phyloP scores from a whole-genome alignment of 2,797 vertebrate species.

The Rhabdophis nuchalis region DNA sequence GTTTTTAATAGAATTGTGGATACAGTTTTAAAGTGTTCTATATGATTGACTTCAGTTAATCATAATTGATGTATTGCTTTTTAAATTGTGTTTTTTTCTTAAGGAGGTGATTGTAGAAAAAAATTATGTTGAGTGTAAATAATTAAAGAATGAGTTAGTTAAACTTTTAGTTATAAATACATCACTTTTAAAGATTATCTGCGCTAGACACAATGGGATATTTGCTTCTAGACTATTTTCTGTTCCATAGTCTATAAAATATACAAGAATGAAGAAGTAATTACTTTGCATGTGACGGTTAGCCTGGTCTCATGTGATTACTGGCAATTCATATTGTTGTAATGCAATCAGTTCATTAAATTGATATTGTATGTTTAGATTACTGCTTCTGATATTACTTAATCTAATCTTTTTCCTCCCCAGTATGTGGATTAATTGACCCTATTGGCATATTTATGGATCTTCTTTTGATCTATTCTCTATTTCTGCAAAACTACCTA shows the following conservation, averaged over 20 bases:
- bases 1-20: background rate
- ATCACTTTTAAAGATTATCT: background rate
- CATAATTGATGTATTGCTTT: background rate
- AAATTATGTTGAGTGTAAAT: background rate
- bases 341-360: background rate
- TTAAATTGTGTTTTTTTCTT: background rate
- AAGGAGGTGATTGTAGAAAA: background rate
- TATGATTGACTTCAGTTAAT: background rate
- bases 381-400: background rate
- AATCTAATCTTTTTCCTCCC: background rate
- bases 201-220: background rate
- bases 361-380: background rate
- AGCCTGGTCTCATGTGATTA: background rate
- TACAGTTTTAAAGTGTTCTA: background rate
- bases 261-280: background rate
- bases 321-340: background rate
- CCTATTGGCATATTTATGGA: constrained; percentile 72
- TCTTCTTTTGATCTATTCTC: constrained; percentile 65
- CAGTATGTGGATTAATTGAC: constrained; percentile 73
- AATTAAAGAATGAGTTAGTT: background rate
- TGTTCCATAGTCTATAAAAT: background rate
- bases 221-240: background rate
- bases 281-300: background rate
- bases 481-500: constrained; percentile 61
- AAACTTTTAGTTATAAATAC: background rate